Base-by-base conservation (phyloP, 2,113 vertebrate species). In the Zeus faber region DNA sequence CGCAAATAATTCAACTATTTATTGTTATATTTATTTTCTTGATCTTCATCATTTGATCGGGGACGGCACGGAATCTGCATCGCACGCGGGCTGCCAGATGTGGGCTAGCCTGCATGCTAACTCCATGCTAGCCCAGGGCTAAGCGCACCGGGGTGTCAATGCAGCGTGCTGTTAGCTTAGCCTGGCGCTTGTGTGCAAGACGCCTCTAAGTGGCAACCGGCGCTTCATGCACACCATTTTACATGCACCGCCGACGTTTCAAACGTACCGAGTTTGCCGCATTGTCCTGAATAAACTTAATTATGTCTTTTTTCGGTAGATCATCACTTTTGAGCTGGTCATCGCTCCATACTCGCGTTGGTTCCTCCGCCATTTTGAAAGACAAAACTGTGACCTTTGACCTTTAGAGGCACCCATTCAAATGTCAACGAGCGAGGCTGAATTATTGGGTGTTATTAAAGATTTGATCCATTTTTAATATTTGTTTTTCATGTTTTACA, bases 281-380 rank as follows among this genome's bases (percentile, higher is more conserved):
- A 67, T 95, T 90, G 40, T 96, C 91, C 88, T 98, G 94, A 1
- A 98, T 89, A 84, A 97, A 98, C 65, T 89, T 92, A 79, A 97
- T 95, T 11, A 98, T 71, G 29, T 98, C 94, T 77, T 95, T 95
- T 87, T 98, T 98, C 22, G 93, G 83, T 27, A 98, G 81, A 71
- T 93, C 91, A 4, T 97, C 95, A 81, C 89, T 93, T 74, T 91
- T 92, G 50, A 98, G 91, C 85, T 97, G 91, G 85, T 96, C 93
- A 0, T 89, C 80, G 74, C 85, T 94, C 95, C 95, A 98, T 23
- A 91, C 90, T 58, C 91, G 90, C 58, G 78, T 76, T 2, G 89
- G 90, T 8, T 88, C 90, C 0, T 67, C 79, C 43, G 93, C 87
- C 88, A 93, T 92, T 90, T 88, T 86, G 66, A 67, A 58, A 63